Evolutionary conservation across 2,113 vertebrate genomes (phyloP), one percentile per base, ranked within the genome.

Genomic region (Uria aalge): DNA sequence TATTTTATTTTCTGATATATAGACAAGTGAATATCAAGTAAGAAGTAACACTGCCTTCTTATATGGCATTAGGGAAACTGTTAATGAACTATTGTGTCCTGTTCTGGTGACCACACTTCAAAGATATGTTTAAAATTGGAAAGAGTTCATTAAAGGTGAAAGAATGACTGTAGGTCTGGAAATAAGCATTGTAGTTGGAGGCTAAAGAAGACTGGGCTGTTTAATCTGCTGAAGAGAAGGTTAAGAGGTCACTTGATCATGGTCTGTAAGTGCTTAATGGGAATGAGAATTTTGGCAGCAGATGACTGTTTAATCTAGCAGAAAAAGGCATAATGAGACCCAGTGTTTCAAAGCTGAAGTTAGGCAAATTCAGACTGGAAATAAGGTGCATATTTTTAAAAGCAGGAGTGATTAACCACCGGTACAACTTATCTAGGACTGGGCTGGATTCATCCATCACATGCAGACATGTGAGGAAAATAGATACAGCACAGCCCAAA

Each of bases 181-280:
- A 93, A 77, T 38, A 95, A 77, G 12, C 47, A 16, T 73, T 93
- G 22, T 23, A 71, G 85, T 73, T 76, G 86, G 92, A 88, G 29
- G 38, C 47, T 88, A 63, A 91, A 84, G 38, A 64, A 79, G 23
- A 83, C 67, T 5, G 0, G 34, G 43, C 72, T 92, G 56, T 88
- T 94, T 92, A 96, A 90, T 95, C 79, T 93, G 79, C 83, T 92
- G 82, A 92, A 90, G 71, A 93, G 53, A 94, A 96, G 79, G 79
- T 83, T 84, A 81, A 84, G 75, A 56, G 72, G 79, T 90, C 52
- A 81, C 56, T 84, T 81, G 94, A 88, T 92, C 72, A 63, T 32
- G n/a, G 76, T 71, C 72, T 88, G 30, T 47, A 86, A 90, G 21
- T 77, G 23, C 15, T 84, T 90, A 80, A 92, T 74, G 59, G 41